Evolutionary conservation across 2,797 vertebrate genomes (phyloP), one percentile per base, ranked within the genome.

Genomic region (Myiotriccus ornatus): DNA sequence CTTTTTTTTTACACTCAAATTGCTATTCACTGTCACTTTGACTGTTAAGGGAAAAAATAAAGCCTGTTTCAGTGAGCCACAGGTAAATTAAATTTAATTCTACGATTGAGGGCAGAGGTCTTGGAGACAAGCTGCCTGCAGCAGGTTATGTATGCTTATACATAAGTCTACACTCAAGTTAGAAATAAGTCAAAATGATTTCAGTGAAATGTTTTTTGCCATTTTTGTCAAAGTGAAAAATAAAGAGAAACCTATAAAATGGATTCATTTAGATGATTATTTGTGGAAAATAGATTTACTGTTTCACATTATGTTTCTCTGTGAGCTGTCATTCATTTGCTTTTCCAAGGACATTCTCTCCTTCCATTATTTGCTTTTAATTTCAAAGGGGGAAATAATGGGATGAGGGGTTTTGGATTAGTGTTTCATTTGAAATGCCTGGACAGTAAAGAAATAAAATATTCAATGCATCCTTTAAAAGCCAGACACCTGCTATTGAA

Each of bases 391-490:
- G 21, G 7, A 65, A 65, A 64, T 59, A 87, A 77, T 39, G 43
- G 30, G 39, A 43, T 57, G 39, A 59, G 14, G 10, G 5, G 0
- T 7, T 53, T 63, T 44, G n/a, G 20, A 19, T 15, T 50, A 55
- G 28, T 79, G 60, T 70, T 70, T 37, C 1, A 52, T 49, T 84
- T 81, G 27, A 71, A 90, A 64, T 69, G 30, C 53, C 16, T 32
- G 74, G 71, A 47, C 24, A 55, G 47, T 55, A 94, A 65, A 65
- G 74, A 84, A 93, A 94, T 57, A 78, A 84, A 90, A 94, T 87
- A 92, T 65, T 59, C 43, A 68, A 27, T 20, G 35, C 30, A 69
- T 65, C 39, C 24, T 75, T 71, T 65, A 75, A 64, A 86, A 84
- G 22, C 15, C 35, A 69, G 63, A 76, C 70, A 79, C 23, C 52